A percentile compares a stretch with the other conserved stretches of the same genome.
These are phyloP conservation scores for Calliopsis andreniformis DNA, from an alignment of 1,140 invertebrate species.

Conservation along the genomic window DNA sequence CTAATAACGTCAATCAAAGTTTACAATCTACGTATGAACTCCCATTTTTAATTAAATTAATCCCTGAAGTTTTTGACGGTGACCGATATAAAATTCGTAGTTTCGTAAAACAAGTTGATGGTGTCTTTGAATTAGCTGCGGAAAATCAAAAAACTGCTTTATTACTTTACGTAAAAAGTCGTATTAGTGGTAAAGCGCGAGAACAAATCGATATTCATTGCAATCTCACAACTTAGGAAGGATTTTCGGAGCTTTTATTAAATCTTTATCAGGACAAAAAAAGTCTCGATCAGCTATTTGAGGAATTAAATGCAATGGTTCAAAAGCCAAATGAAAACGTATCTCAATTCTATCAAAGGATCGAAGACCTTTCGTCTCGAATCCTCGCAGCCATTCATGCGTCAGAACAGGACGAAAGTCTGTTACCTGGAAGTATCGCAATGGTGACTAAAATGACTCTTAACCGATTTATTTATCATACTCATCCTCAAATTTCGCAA, in stretches of 20 bases:
- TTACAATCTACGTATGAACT: no score
- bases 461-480: background rate
- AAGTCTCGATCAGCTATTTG: background rate
- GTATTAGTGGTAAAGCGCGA: background rate
- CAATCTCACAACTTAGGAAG: background rate
- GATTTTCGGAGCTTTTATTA: background rate
- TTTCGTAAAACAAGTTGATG: background rate
- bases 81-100: no score
- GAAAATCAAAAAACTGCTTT: background rate
- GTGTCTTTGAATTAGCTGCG: background rate
- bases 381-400: background rate
- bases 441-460: background rate
- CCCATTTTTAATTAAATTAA: no score
- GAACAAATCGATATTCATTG: background rate
- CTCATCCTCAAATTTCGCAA: constrained; percentile 3
- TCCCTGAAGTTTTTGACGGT: no score
- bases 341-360: background rate
- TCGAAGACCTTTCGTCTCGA: background rate
- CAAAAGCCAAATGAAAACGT: constrained; percentile 9
- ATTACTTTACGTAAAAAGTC: background rate
- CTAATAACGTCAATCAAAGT: background rate
- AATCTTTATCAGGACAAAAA: background rate
- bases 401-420: background rate
- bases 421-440: background rate
- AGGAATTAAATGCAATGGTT: background rate